Evolutionary conservation across 2,797 vertebrate genomes (phyloP), one percentile per base, ranked within the genome.

Genomic region (Coilia nasus): DNA sequence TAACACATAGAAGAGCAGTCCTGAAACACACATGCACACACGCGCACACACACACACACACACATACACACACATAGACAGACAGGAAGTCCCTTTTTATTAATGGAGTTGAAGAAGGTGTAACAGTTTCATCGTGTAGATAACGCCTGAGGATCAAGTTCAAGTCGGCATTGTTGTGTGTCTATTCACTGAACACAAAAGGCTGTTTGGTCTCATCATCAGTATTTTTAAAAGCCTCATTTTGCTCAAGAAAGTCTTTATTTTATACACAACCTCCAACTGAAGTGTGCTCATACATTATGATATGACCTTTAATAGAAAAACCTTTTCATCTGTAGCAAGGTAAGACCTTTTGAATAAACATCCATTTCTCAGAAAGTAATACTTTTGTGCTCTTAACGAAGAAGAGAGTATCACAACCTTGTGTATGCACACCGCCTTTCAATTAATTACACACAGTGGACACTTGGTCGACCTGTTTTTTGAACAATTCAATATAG

Each of bases 391-490:
- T 75, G 67, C 67, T 17, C 31, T 75, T 41, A 75, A 78, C 44
- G 35, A 78, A 78, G 71, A 78, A 19, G 19, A 75, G 17, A 44
- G 14, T 78, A 44, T 78, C 71, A 78, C 41, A 78, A 78, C 71
- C 71, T 78, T 78, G 71, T 78, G 19, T 78, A 2, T 78, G 35
- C 31, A 35, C 64, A 1, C 31, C 41, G 1, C 9, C 50, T 14
- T 78, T 78, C 44, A 54, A 11, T 78, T 44, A 78, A 78, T 78
- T 78, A 41, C 31, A 78, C 71, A 41, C 71, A 78, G 71, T 78
- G 71, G 71, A 78, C 71, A 44, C 35, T 78, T 44, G 71, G 71
- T 19, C 41, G 15, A 44, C 85, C 2, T 44, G 71, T 44, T 19
- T 78, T 78, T 21, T 78, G 35, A 78, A 17, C 64, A 71, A 71